These are phyloP conservation scores for Hermetia illucens DNA, from an alignment of 1,140 invertebrate genomes.

Conservation along the genomic window DNA sequence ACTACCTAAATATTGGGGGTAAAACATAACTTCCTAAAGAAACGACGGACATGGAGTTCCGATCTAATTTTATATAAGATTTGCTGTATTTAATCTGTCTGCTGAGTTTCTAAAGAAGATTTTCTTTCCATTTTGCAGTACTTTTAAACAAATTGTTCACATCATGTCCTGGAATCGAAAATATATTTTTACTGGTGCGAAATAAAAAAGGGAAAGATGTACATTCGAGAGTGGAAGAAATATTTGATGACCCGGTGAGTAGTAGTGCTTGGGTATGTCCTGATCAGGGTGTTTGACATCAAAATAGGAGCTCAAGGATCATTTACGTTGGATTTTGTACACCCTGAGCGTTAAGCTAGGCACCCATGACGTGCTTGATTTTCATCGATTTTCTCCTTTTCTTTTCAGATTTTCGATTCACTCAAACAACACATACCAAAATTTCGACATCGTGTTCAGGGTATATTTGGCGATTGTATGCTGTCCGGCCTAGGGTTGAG, in stretches of 20 bases:
- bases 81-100: no score
- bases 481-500: slow-evolving; percentile 45
- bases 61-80: no score
- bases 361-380: not conserved
- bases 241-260: slow-evolving; percentile 53
- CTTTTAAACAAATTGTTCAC: slow-evolving; percentile 71
- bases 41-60: no score
- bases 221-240: slow-evolving; percentile 47
- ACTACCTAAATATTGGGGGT: no score
- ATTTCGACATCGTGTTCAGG: slow-evolving; percentile 48
- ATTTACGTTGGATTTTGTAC: no score
- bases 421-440: slow-evolving; percentile 42
- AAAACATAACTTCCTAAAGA: no score
- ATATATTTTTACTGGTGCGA: slow-evolving; percentile 63
- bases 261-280: no score
- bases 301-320: no score
- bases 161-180: slow-evolving; percentile 56
- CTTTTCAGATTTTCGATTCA: slow-evolving; percentile 37
- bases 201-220: slow-evolving; percentile 65
- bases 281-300: no score
- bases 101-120: no score
- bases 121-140: slow-evolving; percentile 12
- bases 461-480: slow-evolving; percentile 47
- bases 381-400: slow-evolving; percentile 5
- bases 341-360: not conserved